Conservation (phyloP, 2,113 vertebrate genomes). For the Prolemur simus region DNA sequence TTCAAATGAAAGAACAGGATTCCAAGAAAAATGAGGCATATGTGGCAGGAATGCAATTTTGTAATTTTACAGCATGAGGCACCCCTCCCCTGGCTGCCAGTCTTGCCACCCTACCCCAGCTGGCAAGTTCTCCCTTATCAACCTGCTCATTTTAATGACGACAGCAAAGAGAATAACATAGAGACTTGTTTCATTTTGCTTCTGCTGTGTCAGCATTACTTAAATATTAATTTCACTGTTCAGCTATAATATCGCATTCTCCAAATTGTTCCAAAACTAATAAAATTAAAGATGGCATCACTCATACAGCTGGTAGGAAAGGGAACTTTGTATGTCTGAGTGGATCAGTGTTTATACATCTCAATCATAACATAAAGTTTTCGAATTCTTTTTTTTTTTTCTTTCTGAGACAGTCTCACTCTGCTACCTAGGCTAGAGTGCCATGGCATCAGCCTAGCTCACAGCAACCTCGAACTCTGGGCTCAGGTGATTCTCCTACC, state of each 20-base stretch:
- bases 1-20: neutral
- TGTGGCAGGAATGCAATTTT: conserved; percentile 34
- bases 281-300: conserved; percentile 66
- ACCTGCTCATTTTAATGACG: neutral
- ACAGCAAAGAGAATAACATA: conserved; percentile 44
- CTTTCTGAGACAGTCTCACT: too few relatives aligned
- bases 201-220: conserved; percentile 53
- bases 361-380: neutral
- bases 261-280: conserved; percentile 60
- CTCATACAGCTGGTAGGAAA: conserved; percentile 47
- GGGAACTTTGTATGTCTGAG: neutral
- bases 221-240: conserved; percentile 54
- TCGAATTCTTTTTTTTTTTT: neutral
- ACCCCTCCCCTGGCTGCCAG: neutral
- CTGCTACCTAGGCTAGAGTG: too few relatives aligned
- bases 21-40: neutral
- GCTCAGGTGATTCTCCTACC: too few relatives aligned
- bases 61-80: neutral
- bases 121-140: conserved; percentile 45
- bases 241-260: conserved; percentile 32
- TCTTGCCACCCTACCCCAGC: conserved; percentile 30
- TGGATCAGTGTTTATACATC: neutral
- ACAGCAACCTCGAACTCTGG: too few relatives aligned
- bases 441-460: too few relatives aligned
- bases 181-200: conserved; percentile 41